Percentiles rank a stretch among this genome's conserved stretches.
These are phyloP conservation scores for Pseudois nayaur DNA, from an alignment of 2,113 vertebrate species.

Conservation along the genomic window DNA sequence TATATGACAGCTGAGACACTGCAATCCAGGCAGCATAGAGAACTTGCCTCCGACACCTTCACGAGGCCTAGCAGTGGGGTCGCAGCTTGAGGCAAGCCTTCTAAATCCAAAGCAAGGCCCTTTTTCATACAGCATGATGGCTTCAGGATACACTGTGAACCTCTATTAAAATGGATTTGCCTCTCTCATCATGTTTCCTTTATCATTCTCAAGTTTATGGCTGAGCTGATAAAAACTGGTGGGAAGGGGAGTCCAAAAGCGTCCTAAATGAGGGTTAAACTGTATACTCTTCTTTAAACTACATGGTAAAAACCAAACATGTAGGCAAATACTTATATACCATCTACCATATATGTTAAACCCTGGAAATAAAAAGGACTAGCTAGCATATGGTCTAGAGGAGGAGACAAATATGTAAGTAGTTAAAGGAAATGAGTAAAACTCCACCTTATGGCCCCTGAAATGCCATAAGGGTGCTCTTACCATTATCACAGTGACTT, in stretches of 20 bases:
- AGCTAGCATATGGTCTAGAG: background rate
- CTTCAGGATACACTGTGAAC: background rate
- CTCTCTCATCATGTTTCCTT: background rate
- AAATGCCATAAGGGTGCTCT: background rate
- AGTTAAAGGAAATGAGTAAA: background rate
- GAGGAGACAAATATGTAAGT: background rate
- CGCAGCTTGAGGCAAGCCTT: background rate
- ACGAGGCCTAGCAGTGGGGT: background rate
- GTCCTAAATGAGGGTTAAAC: background rate
- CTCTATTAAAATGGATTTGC: background rate
- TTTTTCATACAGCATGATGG: background rate
- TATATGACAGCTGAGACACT: background rate
- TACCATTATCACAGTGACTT: background rate
- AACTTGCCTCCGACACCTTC: background rate
- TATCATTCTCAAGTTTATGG: background rate
- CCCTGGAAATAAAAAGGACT: background rate
- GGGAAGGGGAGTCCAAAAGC: background rate
- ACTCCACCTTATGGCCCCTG: background rate
- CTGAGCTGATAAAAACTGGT: background rate
- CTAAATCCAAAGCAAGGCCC: background rate
- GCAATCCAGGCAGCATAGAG: background rate
- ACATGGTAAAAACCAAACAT: background rate
- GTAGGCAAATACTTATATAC: background rate
- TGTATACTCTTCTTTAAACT: background rate
- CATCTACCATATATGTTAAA: background rate